Base-by-base conservation (phyloP, 2,797 vertebrate genomes). In the Ceryle rudis region DNA sequence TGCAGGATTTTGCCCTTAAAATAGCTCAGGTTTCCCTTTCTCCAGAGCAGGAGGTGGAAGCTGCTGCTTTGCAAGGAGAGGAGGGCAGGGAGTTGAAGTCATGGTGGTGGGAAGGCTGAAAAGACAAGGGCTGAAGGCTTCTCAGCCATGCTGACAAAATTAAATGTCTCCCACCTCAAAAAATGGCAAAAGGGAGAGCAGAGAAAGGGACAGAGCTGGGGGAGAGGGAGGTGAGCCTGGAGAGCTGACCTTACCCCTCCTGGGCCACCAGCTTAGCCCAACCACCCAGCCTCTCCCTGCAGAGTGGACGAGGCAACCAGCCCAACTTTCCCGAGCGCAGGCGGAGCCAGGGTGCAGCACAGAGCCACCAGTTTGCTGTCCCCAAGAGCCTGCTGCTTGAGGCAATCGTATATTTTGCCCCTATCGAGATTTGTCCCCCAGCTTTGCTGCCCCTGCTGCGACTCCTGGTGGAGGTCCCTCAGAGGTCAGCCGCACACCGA, bases 401-500 rank as follows among this genome's bases (percentile, higher is more conserved):
- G 67, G 19, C 47, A 55, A 13, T 8, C 2, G 5, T 4, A 1
- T 25, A 1, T 19, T n/a, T 10, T 5, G 4, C 52, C 58, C 3
- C 0, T 11, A 14, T 9, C 0, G 0, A 47, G 67, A 17, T 49
- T 26, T 28, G 4, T 2, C 19, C 51, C 57, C 52, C 25, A 7
- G 0, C 31, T 14, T 58, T 44, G 44, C 72, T 37, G 72, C 44
- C 65, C 29, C 44, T 8, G 9, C 25, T 17, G 16, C 9, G 55
- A 8, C 35, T 73, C 46, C 28, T 1, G 5, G 8, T 2, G 19
- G 49, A 64, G 70, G 29, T 31, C 18, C 52, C 52, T 20, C 52
- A 19, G 52, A 54, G 52, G 10, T 54, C 86, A 61, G 60, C 66
- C 54, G 10, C 66, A 31, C 51, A 18, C 25, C 18, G 58, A 28